Conservation (phyloP, 2,888 invertebrate species). For the Sipha maydis region DNA sequence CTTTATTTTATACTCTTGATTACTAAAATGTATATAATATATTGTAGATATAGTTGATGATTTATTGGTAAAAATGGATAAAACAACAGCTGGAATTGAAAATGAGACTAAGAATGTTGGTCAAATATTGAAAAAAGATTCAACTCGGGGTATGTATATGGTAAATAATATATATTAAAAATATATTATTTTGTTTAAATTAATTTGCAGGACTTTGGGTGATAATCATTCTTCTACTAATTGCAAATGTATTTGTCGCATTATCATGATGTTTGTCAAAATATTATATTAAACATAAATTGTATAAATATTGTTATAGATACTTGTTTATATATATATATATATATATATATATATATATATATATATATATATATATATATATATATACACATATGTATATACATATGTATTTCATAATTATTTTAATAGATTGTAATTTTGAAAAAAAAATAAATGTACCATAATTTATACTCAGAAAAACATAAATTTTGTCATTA, state of each 20-base stretch:
- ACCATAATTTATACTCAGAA: not conserved
- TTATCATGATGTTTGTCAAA: constrained; percentile 37
- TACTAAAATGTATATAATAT: constrained; percentile 56
- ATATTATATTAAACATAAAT: not conserved
- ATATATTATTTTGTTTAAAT: not conserved
- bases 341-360: not conserved
- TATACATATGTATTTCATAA: constrained; percentile 1
- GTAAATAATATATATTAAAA: constrained; percentile 35
- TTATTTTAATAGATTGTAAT: not conserved
- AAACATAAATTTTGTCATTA: not conserved
- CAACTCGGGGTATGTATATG: constrained; percentile 73
- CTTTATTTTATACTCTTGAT: not conserved
- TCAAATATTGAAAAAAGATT: constrained; percentile 76
- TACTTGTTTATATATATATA: constrained; percentile 18
- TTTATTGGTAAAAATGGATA: constrained; percentile 78
- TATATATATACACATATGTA: constrained; percentile 2
- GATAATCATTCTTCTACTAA: constrained; percentile 75
- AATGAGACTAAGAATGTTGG: constrained; percentile 76
- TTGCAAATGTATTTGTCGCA: constrained; percentile 74
- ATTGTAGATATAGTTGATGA: constrained; percentile 79
- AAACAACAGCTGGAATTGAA: constrained; percentile 76
- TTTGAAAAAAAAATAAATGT: constrained; percentile 19
- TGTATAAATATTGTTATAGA: constrained; percentile 3
- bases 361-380: constrained; percentile 3
- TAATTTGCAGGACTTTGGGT: constrained; percentile 75